Evolutionary conservation across 2,797 vertebrate genomes (phyloP), one percentile per base, ranked within the genome.

Genomic region (Rhadinocentrus ornatus): DNA sequence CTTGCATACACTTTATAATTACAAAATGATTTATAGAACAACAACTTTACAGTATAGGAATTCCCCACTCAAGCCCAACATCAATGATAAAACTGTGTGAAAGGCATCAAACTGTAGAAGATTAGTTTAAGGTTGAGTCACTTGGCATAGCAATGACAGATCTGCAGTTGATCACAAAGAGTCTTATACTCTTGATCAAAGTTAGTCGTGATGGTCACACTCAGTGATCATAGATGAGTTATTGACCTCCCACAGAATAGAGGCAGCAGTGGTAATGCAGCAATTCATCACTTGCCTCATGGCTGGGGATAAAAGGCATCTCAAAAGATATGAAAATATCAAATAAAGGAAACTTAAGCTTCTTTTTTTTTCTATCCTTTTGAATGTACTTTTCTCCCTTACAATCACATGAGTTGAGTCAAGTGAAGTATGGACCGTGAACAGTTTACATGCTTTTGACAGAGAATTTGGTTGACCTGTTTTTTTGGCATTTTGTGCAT

Each of bases 161-260:
- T 86, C 80, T 82, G 82, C 78, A 82, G 82, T 85, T 81, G 84
- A 90, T 89, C 87, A 86, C 75, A 75, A 65, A 82, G 81, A 80
- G 82, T 86, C 82, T 69, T 70, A 62, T n/a, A 86, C 77, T 87
- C 79, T 89, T 89, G 91, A 93, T 93, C 89, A 83, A 77, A 87
- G 82, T 83, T 84, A 78, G 66, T 86, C 83, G 71, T 70, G 12
- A 77, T 84, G 84, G 90, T 91, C 91, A 93, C 91, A 88, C 87
- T 88, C 69, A 16, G 74, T 90, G 92, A 89, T 91, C 91, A 86
- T 75, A 89, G 91, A 93, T 93, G 91, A 93, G 89, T 93, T 92
- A 92, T 92, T 93, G 91, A 93, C 89, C 91, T 86, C 84, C 84
- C 52, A 8, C 80, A 83, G 80, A 91, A 91, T 85, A 88, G 80